These are phyloP conservation scores for Orthonevra nobilis DNA, from an alignment of 2,888 invertebrate genomes.

Conservation along the genomic window DNA sequence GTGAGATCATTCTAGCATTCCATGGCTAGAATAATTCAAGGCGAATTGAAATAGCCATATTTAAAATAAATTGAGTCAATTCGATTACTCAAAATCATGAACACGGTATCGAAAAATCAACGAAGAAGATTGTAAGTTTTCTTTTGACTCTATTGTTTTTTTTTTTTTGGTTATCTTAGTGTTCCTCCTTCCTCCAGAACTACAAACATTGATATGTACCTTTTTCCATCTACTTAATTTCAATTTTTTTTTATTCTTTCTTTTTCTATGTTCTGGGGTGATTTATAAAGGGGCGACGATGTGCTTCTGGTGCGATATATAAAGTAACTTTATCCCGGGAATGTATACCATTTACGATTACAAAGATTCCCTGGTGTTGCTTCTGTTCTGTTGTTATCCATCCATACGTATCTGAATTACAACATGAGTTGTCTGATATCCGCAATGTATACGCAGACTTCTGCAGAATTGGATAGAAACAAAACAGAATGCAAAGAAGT, in stretches of 20 bases:
- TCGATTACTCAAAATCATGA: too few species aligned
- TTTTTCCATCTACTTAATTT: conserved; percentile 58
- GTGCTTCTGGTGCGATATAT: conserved; percentile 15
- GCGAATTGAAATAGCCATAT: too few species aligned
- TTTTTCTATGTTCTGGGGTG: conserved; percentile 13
- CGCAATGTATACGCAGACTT: conserved; percentile 44
- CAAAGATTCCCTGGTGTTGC: conserved; percentile 31
- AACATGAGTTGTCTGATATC: conserved; percentile 44
- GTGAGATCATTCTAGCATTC: too few species aligned
- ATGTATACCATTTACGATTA: conserved; percentile 60
- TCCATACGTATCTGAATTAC: conserved; percentile 53
- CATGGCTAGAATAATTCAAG: too few species aligned
- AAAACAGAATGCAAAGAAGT: conserved; percentile 22
- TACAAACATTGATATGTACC: conserved; percentile 40
- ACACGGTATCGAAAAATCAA: too few species aligned
- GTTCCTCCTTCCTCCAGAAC: too few species aligned
- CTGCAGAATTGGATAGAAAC: conserved; percentile 12
- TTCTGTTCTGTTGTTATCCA: conserved; percentile 29
- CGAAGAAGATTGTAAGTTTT: conserved; percentile 51
- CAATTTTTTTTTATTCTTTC: conserved; percentile 1
- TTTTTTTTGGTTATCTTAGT: conserved; percentile 64
- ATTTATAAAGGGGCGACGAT: conserved; percentile 15
- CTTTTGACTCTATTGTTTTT: conserved; percentile 11
- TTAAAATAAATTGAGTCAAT: too few species aligned
- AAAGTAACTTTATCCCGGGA: conserved; percentile 52